A percentile compares a stretch with the other conserved stretches of the same genome.
Conservation (phyloP, 2,113 vertebrate species). For the Hyla sarda region DNA sequence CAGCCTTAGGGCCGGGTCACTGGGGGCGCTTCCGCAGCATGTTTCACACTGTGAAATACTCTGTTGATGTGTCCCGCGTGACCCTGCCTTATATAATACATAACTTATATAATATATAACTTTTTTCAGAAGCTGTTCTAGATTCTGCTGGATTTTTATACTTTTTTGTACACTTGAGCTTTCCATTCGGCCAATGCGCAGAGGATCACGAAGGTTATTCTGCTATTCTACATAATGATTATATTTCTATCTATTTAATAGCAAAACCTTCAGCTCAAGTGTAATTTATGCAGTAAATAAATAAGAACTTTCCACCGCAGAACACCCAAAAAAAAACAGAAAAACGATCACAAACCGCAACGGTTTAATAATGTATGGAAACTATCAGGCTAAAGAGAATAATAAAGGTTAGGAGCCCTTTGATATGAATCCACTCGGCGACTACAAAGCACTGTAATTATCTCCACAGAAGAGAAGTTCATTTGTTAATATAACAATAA, state of each 20-base stretch:
- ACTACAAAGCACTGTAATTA: conserved; percentile 15
- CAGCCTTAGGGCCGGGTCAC: too few relatives aligned
- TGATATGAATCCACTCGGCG: not conserved
- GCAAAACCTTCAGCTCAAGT: not conserved
- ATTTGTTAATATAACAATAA: conserved; percentile 24
- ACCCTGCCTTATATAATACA: too few relatives aligned
- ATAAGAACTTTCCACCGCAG: not conserved
- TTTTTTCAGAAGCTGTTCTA: not conserved
- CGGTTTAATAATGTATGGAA: not conserved
- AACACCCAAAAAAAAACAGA: not conserved
- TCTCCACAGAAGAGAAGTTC: conserved; percentile 13
- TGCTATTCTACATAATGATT: not conserved
- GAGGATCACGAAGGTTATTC: not conserved
- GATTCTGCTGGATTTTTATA: not conserved
- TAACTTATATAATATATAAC: not conserved
- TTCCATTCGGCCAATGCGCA: not conserved
- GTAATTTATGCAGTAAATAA: not conserved
- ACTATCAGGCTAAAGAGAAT: conserved; percentile 6
- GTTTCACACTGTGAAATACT: too few relatives aligned
- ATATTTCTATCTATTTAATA: not conserved
- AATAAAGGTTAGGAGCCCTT: not conserved
- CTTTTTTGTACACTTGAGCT: not conserved
- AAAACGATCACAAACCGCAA: too few relatives aligned
- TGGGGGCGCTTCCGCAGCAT: too few relatives aligned
- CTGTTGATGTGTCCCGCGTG: too few relatives aligned